phyloP scores from a whole-genome alignment of 1,140 invertebrate genomes.

The Drosophila mojavensis region DNA sequence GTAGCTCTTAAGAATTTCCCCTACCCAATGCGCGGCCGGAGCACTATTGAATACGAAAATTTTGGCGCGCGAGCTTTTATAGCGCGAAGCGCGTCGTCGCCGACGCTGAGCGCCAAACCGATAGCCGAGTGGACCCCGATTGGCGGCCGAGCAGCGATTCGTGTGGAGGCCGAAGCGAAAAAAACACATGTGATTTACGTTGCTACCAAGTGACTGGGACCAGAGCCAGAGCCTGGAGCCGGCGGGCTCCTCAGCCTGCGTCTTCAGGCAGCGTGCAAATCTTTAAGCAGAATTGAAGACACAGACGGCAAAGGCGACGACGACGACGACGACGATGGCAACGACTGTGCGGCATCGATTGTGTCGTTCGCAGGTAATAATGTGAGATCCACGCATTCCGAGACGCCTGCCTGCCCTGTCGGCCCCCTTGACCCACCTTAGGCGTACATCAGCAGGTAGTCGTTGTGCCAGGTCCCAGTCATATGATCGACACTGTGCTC shows the following conservation, averaged over 20 bases:
- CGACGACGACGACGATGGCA: slow-evolving; percentile 22
- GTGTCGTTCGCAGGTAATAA: slow-evolving; percentile 82
- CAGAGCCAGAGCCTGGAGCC: slow-evolving; percentile 34
- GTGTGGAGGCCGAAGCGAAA: slow-evolving; percentile 58
- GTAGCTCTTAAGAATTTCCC: slow-evolving; percentile 60
- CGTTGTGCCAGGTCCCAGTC: slow-evolving; percentile 54
- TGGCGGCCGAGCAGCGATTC: slow-evolving; percentile 48
- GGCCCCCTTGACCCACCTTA: slow-evolving; percentile 3
- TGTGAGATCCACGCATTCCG: slow-evolving; percentile 81
- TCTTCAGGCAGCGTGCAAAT: slow-evolving; percentile 48
- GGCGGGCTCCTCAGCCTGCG: slow-evolving; percentile 1
- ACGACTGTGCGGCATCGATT: slow-evolving; percentile 69
- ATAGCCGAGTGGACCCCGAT: slow-evolving; percentile 37
- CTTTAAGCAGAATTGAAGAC: slow-evolving; percentile 75
- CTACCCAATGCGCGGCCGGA: slow-evolving; percentile 38
- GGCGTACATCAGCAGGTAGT: slow-evolving; percentile 72
- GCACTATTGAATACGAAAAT: slow-evolving; percentile 64
- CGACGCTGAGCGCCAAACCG: slow-evolving; percentile 49
- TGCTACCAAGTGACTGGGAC: slow-evolving; percentile 37
- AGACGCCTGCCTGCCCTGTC: slow-evolving; percentile 31
- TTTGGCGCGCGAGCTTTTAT: slow-evolving; percentile 84
- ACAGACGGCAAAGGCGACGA: slow-evolving; percentile 4
- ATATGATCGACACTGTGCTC: slow-evolving; percentile 65
- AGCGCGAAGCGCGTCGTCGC: slow-evolving; percentile 42
- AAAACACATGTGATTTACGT: slow-evolving; percentile 62